Conservation (phyloP, 2,888 invertebrate genomes). For the Halictus quadricinctus region DNA sequence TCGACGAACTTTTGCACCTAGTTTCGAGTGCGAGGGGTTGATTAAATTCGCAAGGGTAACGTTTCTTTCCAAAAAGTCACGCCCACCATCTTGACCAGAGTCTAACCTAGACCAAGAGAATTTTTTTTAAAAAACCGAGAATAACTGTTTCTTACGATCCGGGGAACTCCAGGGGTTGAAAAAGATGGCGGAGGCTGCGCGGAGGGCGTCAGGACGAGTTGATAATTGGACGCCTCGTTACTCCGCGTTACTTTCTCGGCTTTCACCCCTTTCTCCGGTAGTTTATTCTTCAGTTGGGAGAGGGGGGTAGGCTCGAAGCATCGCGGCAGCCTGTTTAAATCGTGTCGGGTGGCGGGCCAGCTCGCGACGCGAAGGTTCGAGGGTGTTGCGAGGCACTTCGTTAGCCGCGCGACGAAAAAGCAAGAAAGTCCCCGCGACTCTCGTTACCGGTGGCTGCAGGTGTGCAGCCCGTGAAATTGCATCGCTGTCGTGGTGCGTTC, state of each 20-base stretch:
- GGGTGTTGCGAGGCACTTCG: conserved; percentile 55
- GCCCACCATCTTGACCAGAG: background rate
- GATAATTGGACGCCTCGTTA: conserved; percentile 79
- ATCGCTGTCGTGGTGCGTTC: conserved; percentile 50
- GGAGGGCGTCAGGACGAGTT: conserved; percentile 64
- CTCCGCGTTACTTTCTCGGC: conserved; percentile 68
- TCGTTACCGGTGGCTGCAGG: conserved; percentile 63
- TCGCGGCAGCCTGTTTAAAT: conserved; percentile 60
- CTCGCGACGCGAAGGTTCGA: conserved; percentile 6
- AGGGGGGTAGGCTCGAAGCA: conserved; percentile 49
- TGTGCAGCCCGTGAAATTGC: conserved; percentile 61
- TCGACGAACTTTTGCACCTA: no score
- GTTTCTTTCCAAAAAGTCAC: no score
- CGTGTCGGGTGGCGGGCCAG: conserved; percentile 34
- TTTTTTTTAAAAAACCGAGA: background rate
- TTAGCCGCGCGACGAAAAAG: conserved; percentile 58
- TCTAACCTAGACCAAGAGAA: background rate
- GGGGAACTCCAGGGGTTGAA: conserved; percentile 44
- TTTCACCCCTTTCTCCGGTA: conserved; percentile 32
- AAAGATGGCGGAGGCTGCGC: conserved; percentile 59
- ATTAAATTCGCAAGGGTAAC: no score
- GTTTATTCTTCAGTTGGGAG: conserved; percentile 39
- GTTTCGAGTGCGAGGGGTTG: no score
- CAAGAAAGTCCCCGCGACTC: conserved; percentile 42
- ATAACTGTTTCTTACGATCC: background rate